These are phyloP conservation scores for Phocoena sinus DNA, from an alignment of 2,113 vertebrate genomes.

Conservation along the genomic window DNA sequence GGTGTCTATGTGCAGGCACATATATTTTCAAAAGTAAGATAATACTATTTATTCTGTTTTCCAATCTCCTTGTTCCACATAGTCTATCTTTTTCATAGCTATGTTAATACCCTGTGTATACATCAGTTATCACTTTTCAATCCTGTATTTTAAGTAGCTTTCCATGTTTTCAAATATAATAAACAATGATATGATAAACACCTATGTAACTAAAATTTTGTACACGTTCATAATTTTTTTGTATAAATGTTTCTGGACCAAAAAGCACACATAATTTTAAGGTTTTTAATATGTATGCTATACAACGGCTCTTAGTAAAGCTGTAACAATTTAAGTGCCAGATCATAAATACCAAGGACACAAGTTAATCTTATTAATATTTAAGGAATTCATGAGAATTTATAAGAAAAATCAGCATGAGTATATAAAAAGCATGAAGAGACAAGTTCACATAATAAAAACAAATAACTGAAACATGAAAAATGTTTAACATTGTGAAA, in stretches of 20 bases:
- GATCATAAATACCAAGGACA: not conserved
- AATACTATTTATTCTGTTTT: not conserved
- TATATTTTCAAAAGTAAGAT: not conserved
- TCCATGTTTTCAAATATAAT: not conserved
- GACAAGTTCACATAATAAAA: not conserved
- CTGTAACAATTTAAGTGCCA: not conserved
- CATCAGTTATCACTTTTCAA: not conserved
- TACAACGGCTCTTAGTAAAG: not conserved
- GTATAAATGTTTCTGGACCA: not conserved
- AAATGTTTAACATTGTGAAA: not conserved
- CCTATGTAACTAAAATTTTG: not conserved
- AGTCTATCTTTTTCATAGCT: not conserved
- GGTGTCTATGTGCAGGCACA: not conserved
- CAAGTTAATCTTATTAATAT: not conserved
- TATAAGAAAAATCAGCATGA: not conserved
- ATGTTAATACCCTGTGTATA: not conserved
- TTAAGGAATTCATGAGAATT: slow-evolving; percentile 26
- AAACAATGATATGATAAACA: not conserved
- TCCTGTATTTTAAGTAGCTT: not conserved
- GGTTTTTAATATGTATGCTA: not conserved
- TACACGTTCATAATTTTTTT: not conserved
- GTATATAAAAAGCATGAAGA: not conserved
- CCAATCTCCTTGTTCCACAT: not conserved
- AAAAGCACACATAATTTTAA: not conserved
- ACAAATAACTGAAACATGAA: not conserved